A percentile compares a stretch with the other conserved stretches of the same genome.
phyloP scores from a whole-genome alignment of 2,113 vertebrate genomes.

The Pterocles gutturalis region DNA sequence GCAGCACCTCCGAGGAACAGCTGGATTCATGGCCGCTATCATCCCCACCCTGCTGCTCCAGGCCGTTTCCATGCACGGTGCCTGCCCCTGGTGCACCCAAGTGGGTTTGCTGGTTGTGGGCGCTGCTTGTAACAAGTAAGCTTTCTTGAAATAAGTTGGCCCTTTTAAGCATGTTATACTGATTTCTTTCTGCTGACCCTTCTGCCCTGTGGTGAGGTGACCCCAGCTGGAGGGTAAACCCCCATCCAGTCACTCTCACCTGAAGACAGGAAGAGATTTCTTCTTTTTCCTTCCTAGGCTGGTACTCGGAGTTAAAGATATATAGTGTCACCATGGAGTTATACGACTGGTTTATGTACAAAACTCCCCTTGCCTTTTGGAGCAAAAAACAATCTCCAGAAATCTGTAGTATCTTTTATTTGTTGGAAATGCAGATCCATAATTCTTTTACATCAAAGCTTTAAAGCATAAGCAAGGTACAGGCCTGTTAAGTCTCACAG shows the following conservation, averaged over 20 bases:
- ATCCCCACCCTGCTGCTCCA: neutral
- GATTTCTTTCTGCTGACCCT: neutral
- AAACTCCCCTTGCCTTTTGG: neutral
- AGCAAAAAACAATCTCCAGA: neutral
- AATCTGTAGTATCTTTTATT: neutral
- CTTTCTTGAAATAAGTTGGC: neutral
- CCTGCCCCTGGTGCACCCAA: neutral
- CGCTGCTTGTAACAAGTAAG: neutral
- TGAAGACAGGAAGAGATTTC: neutral
- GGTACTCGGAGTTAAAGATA: neutral
- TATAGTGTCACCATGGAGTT: accelerated
- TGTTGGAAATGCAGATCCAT: neutral
- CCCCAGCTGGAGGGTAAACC: neutral
- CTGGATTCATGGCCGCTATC: neutral
- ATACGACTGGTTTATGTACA: neutral
- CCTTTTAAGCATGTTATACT: neutral
- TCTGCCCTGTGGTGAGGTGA: neutral
- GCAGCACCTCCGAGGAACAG: neutral
- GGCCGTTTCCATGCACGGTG: accelerated
- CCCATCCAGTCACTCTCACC: neutral
- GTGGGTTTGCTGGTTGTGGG: neutral
- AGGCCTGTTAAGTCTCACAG: neutral
- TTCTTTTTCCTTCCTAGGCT: neutral
- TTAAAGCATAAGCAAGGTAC: neutral
- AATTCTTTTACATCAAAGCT: neutral